Evolutionary conservation across 2,113 vertebrate species (phyloP).

Genomic region (Corythornis madagascariensis): DNA sequence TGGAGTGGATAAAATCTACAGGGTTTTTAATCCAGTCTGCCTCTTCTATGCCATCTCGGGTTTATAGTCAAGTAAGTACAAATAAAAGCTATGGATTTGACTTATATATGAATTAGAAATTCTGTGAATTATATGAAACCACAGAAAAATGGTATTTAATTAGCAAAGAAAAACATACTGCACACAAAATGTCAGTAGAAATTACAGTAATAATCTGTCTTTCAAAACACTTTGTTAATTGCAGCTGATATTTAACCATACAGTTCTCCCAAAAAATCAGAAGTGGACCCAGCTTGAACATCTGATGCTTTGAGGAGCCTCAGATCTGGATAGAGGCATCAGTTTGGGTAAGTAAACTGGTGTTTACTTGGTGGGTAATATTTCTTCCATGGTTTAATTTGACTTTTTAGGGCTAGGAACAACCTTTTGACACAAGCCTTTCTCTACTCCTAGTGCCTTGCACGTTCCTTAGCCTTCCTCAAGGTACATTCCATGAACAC

Average conservation of each 20-base stretch:
- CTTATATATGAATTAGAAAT: slow-evolving; percentile 14
- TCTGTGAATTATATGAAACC: not conserved
- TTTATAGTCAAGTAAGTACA: not conserved
- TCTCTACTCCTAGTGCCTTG: rapidly evolving
- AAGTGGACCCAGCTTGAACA: not conserved
- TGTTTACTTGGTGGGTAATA: not conserved
- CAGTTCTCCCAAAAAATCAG: not conserved
- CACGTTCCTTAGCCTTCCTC: not conserved
- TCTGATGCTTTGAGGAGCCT: not conserved
- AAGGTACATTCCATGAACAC: not conserved
- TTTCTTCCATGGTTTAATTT: not conserved
- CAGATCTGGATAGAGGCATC: not conserved
- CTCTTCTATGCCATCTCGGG: not conserved
- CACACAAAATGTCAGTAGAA: slow-evolving; percentile 14
- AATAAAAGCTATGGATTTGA: slow-evolving; percentile 16
- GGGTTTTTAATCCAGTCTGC: not conserved
- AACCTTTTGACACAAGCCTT: not conserved
- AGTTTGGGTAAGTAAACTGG: not conserved
- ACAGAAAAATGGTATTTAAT: slow-evolving; percentile 26
- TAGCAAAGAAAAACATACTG: slow-evolving; percentile 5
- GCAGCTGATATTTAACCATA: slow-evolving; percentile 12
- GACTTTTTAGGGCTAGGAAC: not conserved
- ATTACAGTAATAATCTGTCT: slow-evolving; percentile 28
- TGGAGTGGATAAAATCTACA: not conserved
- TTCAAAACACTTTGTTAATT: slow-evolving; percentile 36